Base-by-base conservation (phyloP, 2,888 invertebrate species). In the Leptopilina drosophilae region DNA sequence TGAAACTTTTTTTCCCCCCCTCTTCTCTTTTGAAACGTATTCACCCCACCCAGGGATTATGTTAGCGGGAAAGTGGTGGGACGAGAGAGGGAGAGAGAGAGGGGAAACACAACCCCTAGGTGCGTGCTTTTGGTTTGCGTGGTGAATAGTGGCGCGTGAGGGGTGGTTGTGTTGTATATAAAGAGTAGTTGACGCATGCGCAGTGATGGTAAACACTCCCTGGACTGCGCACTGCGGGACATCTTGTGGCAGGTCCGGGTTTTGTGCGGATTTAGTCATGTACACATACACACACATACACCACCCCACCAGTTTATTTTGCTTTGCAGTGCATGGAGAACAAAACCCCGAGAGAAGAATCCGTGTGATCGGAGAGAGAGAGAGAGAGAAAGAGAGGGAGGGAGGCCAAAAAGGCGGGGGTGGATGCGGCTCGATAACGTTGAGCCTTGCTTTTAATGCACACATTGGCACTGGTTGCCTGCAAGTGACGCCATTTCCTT, bases 241-340 rank as follows among this genome's bases (percentile, higher is more conserved):
- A 82, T 84, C 87, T 91, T 91, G 90, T 82, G 90, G 90, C 85
- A 91, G 91, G 91, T 91, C 90, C 89, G 91, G 91, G 88, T 83
- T 20, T 49, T 83, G 59, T 80, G 79, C 80, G 59, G 76, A 81
- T 75, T 80, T 12, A 33, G 33, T 33, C 4, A 33, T 42, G 8
- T 42, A 11, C 11, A 49, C 11, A 12, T 49, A 81, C 78, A 80
- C 80, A 81, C 78, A 80, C 80, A 20, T 20, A 20, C 20, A 20
- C 20, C 20, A 20, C 79, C 81, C 79, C 78, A 77, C 64, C 26
- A 56, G 59, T 49, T 9, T 49, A 49, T 49, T 11, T 15, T 64
- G 46, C 42, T 42, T 42, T 64, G 77, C 67, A 53, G n/a, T 42
- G 53, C 65, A 65, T 33, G 64, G 42, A 64, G 75, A 20, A 65